phyloP scores from a whole-genome alignment of 2,888 invertebrate genomes.

The Cryptosula pallasiana region DNA sequence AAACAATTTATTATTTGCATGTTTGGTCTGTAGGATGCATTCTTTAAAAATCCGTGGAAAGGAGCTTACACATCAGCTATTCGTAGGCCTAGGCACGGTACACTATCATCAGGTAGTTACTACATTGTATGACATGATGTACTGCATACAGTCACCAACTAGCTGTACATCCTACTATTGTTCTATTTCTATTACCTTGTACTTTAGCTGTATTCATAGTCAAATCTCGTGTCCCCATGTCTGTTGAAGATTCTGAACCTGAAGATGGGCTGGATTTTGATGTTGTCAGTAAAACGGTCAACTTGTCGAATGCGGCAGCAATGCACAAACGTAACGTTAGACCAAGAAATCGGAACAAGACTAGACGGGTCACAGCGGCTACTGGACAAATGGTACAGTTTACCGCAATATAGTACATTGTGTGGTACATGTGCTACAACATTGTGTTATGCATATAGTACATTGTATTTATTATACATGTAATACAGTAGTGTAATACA shows the following conservation, averaged over 20 bases:
- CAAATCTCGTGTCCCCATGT: no score
- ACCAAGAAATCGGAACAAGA: not conserved
- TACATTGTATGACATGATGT: no score
- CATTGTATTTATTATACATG: no score
- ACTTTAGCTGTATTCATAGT: no score
- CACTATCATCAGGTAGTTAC: not conserved
- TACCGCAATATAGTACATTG: not conserved
- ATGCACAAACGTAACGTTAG: conserved; percentile 21
- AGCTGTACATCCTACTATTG: no score
- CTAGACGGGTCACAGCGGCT: conserved; percentile 3
- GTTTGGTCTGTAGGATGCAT: conserved; percentile 4
- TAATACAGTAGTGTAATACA: no score
- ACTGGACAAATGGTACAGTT: conserved; percentile 6
- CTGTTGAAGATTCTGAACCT: not conserved
- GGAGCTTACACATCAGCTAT: conserved; percentile 13
- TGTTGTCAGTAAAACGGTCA: not conserved
- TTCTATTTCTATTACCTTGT: no score
- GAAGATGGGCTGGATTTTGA: conserved; percentile 6
- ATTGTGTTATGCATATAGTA: no score
- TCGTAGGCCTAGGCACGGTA: not conserved
- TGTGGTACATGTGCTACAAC: no score
- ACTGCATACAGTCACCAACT: no score
- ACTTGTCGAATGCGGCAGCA: conserved; percentile 7
- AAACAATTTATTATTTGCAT: no score
- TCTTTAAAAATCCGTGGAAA: conserved; percentile 20